Conservation (phyloP, 2,888 invertebrate species). For the Tetanocera ferruginea region DNA sequence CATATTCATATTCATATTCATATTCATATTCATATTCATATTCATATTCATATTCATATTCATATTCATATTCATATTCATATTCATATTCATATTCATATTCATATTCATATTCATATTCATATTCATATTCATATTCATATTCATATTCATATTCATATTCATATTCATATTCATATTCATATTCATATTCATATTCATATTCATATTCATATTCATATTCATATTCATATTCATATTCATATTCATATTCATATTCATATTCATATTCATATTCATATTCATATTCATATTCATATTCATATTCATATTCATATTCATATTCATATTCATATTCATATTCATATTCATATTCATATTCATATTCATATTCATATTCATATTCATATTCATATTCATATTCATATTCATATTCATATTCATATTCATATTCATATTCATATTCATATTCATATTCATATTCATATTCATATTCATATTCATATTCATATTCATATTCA, state of each 20-base stretch:
- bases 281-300: neutral
- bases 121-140: neutral
- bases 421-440: neutral
- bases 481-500: neutral
- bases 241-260: neutral
- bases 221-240: neutral
- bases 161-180: neutral
- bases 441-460: neutral
- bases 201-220: neutral
- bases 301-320: neutral
- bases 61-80: neutral
- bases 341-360: neutral
- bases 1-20: neutral
- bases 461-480: neutral
- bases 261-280: neutral
- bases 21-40: neutral
- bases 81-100: neutral
- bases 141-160: neutral
- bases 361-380: neutral
- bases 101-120: neutral
- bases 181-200: neutral
- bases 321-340: neutral
- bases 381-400: neutral
- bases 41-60: neutral
- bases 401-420: neutral